Evolutionary conservation across 2,113 vertebrate species (phyloP), one percentile per base, ranked within the genome.

Genomic region (Neopipo cinnamomea): DNA sequence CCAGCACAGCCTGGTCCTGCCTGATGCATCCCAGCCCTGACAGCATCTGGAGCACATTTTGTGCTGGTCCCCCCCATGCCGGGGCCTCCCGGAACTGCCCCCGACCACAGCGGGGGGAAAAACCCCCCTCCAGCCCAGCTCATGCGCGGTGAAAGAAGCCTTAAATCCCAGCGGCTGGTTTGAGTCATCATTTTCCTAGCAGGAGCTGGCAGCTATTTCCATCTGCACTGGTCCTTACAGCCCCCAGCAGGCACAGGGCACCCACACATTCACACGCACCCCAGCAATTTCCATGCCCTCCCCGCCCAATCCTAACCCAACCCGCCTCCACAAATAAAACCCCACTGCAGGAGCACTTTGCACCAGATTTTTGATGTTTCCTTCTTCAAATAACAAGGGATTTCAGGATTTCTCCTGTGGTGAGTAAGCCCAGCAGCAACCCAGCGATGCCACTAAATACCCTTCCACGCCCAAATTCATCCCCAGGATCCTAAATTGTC

Each of bases 131-230:
- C 89, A 63, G 76, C 67, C 67, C 75, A 18, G 83, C 59, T 83
- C 89, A 28, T 24, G 17, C 12, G 27, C 18, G 0, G 28, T 82
- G 33, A 53, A 21, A 78, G 71, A 58, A 85, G 49, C 86, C 46
- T 67, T 11, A 67, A 91, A 91, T 39, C n/a, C 66, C 82, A 82
- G 79, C 1, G 10, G 87, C 71, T 88, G 23, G 2, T 61, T 88
- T 79, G 92, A 95, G 87, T 91, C 86, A 82, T 75, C 37, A 7
- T 75, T 88, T 74, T n/a, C 89, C 70, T 31, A 59, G 68, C 77
- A 68, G 70, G 37, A 68, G 63, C 85, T 66, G 86, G 82, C 12
- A 5, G 68, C 61, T 75, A 5, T 50, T 88, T 62, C 89, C 87
- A 56, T 70, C 82, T 22, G n/a, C 33, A 7, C 50, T 12, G 71